A percentile compares a stretch with the other conserved stretches of the same genome.
These are phyloP conservation scores for Eubucco bourcierii DNA, from an alignment of 2,113 vertebrate genomes.

Conservation along the genomic window DNA sequence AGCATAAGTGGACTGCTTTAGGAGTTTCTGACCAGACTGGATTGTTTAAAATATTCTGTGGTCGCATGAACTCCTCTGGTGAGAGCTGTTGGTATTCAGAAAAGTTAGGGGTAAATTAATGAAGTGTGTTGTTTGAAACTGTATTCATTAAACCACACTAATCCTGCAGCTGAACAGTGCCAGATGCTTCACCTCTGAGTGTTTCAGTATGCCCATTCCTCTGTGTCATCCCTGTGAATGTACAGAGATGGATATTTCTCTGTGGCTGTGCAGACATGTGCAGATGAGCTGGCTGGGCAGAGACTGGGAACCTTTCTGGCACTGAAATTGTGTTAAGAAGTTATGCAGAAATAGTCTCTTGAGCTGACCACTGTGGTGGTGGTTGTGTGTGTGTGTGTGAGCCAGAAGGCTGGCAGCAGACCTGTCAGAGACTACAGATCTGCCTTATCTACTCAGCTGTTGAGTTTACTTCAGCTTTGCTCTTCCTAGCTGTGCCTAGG, in stretches of 20 bases:
- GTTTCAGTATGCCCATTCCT: background rate
- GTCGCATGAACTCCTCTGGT: background rate
- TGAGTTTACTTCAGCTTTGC: background rate
- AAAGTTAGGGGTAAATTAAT: background rate
- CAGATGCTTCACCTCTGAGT: background rate
- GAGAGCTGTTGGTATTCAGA: background rate
- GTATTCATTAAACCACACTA: background rate
- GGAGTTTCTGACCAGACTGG: background rate
- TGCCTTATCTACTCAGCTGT: background rate
- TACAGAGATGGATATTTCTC: background rate
- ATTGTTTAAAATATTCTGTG: fast-evolving
- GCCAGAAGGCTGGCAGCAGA: background rate
- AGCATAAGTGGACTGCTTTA: background rate
- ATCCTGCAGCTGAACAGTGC: background rate
- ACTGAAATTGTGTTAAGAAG: background rate
- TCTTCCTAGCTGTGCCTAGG: background rate
- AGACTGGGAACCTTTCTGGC: background rate
- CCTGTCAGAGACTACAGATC: background rate
- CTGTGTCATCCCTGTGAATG: background rate
- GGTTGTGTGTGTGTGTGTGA: background rate
- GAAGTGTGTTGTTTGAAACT: background rate
- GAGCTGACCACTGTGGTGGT: background rate
- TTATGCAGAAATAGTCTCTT: background rate
- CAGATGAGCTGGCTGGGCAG: background rate
- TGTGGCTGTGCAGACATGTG: background rate